Evolutionary conservation across 2,113 vertebrate species (phyloP), one percentile per base, ranked within the genome.

Genomic region (Zapus hudsonius): DNA sequence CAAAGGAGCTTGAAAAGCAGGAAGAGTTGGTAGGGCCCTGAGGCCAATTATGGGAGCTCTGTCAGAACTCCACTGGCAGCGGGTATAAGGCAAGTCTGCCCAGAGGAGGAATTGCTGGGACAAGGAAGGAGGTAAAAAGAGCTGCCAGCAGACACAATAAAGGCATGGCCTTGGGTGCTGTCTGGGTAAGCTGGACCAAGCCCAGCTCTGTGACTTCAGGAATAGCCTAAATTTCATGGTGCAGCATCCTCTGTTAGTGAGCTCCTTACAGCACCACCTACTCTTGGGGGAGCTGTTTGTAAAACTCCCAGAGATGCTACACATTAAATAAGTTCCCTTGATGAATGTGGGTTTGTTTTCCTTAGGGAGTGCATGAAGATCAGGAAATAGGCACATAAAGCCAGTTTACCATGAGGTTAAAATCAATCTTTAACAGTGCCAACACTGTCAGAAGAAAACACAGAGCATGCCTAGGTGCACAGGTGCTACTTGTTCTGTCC

Each of bases 161-260:
- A 17, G 33, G 69, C 12, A 27, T 0, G 47, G 27, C 12, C 66
- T 15, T 1, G 1, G 16, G 0, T 70, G 0, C 3, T 33, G 0
- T 6, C 38, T 17, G 61, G 40, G 20, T 19, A 22, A 13, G 7
- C 0, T 11, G n/a, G 57, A 31, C 15, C 17, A 1, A n/a, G 42
- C 15, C 22, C 27, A 36, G 27, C 11, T 55, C 80, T 20, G 70
- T 25, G 55, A 44, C 40, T 42, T 33, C 1, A 70, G 27, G 55
- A 5, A 33, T 19, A 36, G 23, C 27, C 74, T 47, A 57, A 61
- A 38, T 40, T 22, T 52, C 22, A 10, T 8, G 2, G 12, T 1
- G 4, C 11, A 4, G 7, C 31, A 13, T 31, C 5, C 29, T 44
- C 5, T 7, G 12, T 36, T n/a, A n/a, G 13, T 25, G 31, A 36